A percentile compares a stretch with the other conserved stretches of the same genome.
These are phyloP conservation scores for Falco peregrinus DNA, from an alignment of 2,797 vertebrate species.

Conservation along the genomic window DNA sequence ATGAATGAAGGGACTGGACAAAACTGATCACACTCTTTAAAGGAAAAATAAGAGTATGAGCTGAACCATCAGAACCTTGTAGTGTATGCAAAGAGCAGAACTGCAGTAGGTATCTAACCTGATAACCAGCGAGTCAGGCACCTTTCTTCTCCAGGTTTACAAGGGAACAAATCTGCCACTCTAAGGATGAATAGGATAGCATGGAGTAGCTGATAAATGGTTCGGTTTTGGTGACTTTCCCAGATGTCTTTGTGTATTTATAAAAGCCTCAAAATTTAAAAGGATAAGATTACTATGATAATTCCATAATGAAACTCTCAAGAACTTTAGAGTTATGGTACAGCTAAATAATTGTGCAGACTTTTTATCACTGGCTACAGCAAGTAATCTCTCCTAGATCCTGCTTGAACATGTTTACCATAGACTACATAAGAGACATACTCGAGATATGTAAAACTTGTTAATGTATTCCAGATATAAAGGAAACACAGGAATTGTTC, in stretches of 20 bases:
- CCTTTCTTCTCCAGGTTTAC: background rate
- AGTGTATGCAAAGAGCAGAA: background rate
- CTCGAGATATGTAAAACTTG: background rate
- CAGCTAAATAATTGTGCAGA: background rate
- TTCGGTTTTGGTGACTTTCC: background rate
- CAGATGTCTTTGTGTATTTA: background rate
- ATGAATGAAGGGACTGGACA: constrained; percentile 36
- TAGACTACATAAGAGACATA: background rate
- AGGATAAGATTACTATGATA: background rate
- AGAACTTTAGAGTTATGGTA: background rate
- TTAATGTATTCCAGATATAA: background rate
- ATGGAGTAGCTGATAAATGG: background rate
- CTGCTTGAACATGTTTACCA: background rate
- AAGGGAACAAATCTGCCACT: background rate
- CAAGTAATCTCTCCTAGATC: background rate
- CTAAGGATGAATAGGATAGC: background rate
- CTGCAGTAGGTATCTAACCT: background rate
- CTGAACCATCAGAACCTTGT: background rate
- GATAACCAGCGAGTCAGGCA: background rate
- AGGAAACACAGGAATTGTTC: background rate
- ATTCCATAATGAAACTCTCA: background rate
- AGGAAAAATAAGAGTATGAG: background rate
- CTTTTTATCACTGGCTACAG: background rate
- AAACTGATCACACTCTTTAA: background rate
- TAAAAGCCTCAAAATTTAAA: background rate